Evolutionary conservation across 2,888 invertebrate species (phyloP).

Genomic region (Chorisops tibialis): DNA sequence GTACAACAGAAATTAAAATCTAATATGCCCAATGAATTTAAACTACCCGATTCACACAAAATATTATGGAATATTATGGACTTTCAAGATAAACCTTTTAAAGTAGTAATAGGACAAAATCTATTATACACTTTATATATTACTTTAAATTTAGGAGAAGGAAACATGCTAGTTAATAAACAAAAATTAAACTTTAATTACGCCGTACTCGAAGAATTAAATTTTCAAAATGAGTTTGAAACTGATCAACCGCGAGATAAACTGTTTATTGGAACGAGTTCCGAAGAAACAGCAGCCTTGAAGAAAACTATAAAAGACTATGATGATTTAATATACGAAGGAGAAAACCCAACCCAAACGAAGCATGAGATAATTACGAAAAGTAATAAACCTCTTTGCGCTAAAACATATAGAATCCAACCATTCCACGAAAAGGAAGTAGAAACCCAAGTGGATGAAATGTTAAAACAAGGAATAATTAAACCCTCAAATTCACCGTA

Average conservation of each 20-base stretch:
- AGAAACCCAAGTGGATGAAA: background rate
- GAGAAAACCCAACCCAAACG: no score
- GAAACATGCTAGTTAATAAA: no score
- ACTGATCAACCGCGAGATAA: no score
- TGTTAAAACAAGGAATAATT: slow-evolving; percentile 6
- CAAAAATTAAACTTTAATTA: no score
- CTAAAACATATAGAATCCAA: background rate
- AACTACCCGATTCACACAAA: background rate
- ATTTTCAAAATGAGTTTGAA: background rate
- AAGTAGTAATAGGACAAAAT: no score
- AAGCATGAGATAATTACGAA: slow-evolving; percentile 2
- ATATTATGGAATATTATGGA: no score
- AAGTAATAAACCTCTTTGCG: background rate
- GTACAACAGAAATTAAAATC: background rate
- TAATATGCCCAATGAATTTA: background rate
- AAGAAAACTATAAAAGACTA: no score
- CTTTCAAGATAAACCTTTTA: no score
- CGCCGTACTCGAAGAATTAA: slow-evolving; percentile 1
- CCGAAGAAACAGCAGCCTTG: background rate
- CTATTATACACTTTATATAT: no score
- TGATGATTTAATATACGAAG: no score
- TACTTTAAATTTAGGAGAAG: no score
- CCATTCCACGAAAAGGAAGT: background rate
- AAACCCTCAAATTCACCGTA: background rate
- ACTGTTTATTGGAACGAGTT: background rate